A percentile compares a stretch with the other conserved stretches of the same genome.
phyloP scores from a whole-genome alignment of 2,888 invertebrate species.

The Tenthredo livida region DNA sequence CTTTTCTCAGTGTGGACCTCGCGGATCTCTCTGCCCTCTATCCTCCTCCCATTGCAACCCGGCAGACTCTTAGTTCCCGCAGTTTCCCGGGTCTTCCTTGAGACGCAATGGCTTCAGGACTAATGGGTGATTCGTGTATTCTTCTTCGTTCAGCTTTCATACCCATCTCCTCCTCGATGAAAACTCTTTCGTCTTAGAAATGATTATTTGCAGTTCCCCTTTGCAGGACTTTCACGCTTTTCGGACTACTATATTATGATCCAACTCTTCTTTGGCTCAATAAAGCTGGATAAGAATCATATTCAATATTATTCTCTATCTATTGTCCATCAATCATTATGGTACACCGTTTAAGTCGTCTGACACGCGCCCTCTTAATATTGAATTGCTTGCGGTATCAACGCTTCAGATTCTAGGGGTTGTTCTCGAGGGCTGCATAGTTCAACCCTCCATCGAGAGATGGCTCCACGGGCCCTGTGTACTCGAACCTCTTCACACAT shows the following conservation, averaged over 20 bases:
- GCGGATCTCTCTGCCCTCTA: constrained; percentile 32
- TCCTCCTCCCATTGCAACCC: constrained; percentile 42
- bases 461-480: constrained; percentile 30
- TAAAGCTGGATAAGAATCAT: constrained; percentile 8
- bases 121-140: constrained; percentile 52
- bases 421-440: background rate
- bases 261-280: background rate
- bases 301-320: background rate
- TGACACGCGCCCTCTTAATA: constrained; percentile 17
- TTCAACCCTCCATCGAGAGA: constrained; percentile 1
- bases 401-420: constrained; percentile 11
- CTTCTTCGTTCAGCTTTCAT: background rate
- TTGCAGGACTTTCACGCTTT: background rate
- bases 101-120: constrained; percentile 27
- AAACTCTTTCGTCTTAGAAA: constrained; percentile 28
- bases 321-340: background rate
- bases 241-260: background rate
- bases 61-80: constrained; percentile 49
- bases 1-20: constrained; percentile 15
- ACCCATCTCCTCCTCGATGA: background rate
- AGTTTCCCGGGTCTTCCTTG: constrained; percentile 40
- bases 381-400: constrained; percentile 33
- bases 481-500: background rate
- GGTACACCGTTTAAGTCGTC: background rate
- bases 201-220: background rate